Evolutionary conservation across 92 coral and sea anemone genomes (phyloP).

Genomic region (Parazoanthus darwini): DNA sequence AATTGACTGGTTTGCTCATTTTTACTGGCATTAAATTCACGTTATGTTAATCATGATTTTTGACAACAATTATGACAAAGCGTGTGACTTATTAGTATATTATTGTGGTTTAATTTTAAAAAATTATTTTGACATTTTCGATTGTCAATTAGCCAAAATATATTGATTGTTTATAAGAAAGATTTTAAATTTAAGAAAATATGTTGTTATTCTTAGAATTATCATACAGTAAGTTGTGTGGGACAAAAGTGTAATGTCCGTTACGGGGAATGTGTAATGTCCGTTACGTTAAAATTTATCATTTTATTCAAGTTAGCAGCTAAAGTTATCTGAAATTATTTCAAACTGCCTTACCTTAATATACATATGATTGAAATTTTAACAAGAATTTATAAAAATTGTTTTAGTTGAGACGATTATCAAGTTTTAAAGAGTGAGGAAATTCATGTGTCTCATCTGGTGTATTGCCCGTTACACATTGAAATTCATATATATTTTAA

Average conservation of each 20-base stretch:
- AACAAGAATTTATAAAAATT: conserved; percentile 27
- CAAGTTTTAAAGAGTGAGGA: conserved; percentile 30
- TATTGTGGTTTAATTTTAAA: conserved; percentile 28
- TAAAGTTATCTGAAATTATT: conserved; percentile 23
- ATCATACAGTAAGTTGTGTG: conserved; percentile 35
- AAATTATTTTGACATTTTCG: conserved; percentile 19
- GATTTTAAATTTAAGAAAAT: conserved; percentile 25
- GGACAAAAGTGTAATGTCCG: conserved; percentile 34
- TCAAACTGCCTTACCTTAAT: conserved; percentile 19
- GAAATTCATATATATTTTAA: conserved; percentile 31
- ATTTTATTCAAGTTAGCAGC: conserved; percentile 36
- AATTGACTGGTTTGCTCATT: conserved; percentile 29
- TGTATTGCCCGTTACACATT: conserved; percentile 31
- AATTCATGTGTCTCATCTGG: conserved; percentile 39
- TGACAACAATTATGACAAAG: conserved; percentile 39
- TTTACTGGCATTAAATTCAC: conserved; percentile 27
- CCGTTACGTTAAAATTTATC: conserved; percentile 31
- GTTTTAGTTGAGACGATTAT: conserved; percentile 28
- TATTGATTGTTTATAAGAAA: conserved; percentile 32
- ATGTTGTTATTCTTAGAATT: conserved; percentile 27
- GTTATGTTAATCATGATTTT: conserved; percentile 35
- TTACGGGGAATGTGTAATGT: conserved; percentile 29
- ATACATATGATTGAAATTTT: conserved; percentile 12
- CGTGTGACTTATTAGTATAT: conserved; percentile 35
- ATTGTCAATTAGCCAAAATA: conserved; percentile 31